Base-by-base conservation (phyloP, 2,797 vertebrate genomes). In the Scyliorhinus canicula region DNA sequence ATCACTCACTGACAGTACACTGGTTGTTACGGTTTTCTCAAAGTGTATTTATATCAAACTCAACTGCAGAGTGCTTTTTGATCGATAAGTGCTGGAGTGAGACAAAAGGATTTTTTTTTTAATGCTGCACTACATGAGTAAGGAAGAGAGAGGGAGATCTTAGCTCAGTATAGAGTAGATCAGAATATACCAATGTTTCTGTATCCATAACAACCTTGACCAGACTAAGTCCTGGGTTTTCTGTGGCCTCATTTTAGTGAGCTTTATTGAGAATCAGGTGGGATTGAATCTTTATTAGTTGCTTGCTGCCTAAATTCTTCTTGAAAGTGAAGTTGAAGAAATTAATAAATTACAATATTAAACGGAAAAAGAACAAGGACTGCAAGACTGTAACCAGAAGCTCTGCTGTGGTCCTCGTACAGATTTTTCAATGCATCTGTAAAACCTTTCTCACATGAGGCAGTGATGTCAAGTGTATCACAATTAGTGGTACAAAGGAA, bases 331-430 rank as follows among this genome's bases (percentile, higher is more conserved):
- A 94, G 12, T 31, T 94, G 28, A 74, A 50, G 14, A 94, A 94
- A 94, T 71, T 94, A 94, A 94, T 71, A 94, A 94, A 94, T 93
- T 85, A 52, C 55, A 57, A 88, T 24, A 21, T 7, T 85, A 31
- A 52, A 85, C 82, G 28, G 63, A 50, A 93, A 40, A 91, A 69
- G 44, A 94, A n/a, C 9, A 24, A 44, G 60, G 65, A 67, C 47
- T 4, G 19, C 47, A 55, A 74, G 90, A 65, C 40, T n/a, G 47
- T 69, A 74, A 50, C 8, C 16, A 71, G 12, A 93, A 14, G n/a
- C 26, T 67, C 44, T 31, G 35, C 28, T 28, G 11, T 1, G 91
- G 65, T 40, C 63, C 63, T 50, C 69, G 44, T 93, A 69, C 44
- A 93, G 91, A 69, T 67, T 44, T 90, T 67, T 93, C 14, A 94